These are phyloP conservation scores for Eugnorisma glareosa DNA, from an alignment of 2,888 invertebrate species.

Conservation along the genomic window DNA sequence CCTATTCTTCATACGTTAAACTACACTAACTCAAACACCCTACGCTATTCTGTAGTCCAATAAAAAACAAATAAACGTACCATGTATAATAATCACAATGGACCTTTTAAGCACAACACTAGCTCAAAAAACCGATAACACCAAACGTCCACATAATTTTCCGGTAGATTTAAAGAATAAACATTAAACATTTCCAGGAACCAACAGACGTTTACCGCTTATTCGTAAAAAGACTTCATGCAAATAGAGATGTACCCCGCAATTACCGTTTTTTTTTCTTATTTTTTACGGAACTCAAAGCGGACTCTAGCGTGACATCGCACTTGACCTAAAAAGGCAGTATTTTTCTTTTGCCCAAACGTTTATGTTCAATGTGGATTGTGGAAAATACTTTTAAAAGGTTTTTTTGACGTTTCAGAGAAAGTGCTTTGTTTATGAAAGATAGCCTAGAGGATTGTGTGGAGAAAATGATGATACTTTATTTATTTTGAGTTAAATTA, in stretches of 20 bases:
- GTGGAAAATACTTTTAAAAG: slow-evolving; percentile 23
- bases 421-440: slow-evolving; percentile 10
- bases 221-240: slow-evolving; percentile 49
- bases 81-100: background rate
- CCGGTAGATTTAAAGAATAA: slow-evolving; percentile 37
- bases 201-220: slow-evolving; percentile 24
- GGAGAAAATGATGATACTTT: background rate
- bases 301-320: slow-evolving; percentile 46
- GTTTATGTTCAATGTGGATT: slow-evolving; percentile 45
- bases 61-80: background rate
- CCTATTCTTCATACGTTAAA: background rate
- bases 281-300: slow-evolving; percentile 47
- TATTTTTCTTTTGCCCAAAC: slow-evolving; percentile 42
- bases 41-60: background rate
- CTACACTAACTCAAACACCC: background rate
- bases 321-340: slow-evolving; percentile 48
- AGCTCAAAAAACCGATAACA: background rate
- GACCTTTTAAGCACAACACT: background rate
- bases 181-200: slow-evolving; percentile 29
- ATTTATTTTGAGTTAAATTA: background rate
- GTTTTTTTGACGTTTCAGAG: slow-evolving; percentile 6
- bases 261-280: slow-evolving; percentile 41
- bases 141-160: slow-evolving; percentile 17
- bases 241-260: slow-evolving; percentile 45
- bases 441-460: background rate